These are phyloP conservation scores for Alligator sinensis DNA, from an alignment of 2,113 vertebrate genomes.

Conservation along the genomic window DNA sequence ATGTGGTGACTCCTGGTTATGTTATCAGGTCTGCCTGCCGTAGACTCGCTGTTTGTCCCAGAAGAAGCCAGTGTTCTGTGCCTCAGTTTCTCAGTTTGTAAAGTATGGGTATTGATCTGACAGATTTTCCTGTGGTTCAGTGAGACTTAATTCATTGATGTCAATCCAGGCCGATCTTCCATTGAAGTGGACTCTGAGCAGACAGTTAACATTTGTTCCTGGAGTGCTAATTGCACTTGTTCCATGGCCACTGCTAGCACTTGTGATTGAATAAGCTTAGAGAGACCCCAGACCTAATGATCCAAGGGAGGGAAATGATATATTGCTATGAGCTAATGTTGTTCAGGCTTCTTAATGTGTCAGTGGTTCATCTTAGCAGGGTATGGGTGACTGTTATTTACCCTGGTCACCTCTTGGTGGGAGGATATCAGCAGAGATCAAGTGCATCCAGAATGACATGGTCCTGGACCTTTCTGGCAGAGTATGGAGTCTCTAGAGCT, in stretches of 20 bases:
- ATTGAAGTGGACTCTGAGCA: constrained; percentile 13
- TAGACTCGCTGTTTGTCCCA: background rate
- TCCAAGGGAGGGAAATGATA: background rate
- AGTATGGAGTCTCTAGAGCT: background rate
- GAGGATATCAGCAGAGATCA: too few relatives aligned
- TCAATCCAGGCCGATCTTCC: constrained; percentile 33
- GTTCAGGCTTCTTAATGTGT: too few relatives aligned
- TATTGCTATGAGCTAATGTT: too few relatives aligned
- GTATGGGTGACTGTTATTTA: too few relatives aligned
- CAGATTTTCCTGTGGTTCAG: background rate
- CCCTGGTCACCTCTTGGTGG: too few relatives aligned
- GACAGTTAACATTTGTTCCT: background rate
- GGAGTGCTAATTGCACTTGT: constrained; percentile 4
- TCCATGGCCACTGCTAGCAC: background rate
- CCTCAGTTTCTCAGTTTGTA: background rate
- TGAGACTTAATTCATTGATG: background rate
- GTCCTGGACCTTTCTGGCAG: too few relatives aligned
- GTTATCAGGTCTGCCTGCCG: background rate
- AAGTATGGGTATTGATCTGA: background rate
- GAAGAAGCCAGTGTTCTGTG: background rate
- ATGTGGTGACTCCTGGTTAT: background rate
- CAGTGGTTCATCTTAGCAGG: too few relatives aligned
- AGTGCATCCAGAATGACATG: too few relatives aligned
- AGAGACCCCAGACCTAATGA: background rate
- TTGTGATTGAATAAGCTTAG: background rate